These are phyloP conservation scores for Strongylocentrotus purpuratus DNA, from an alignment of 35 echinoderm and acorn worm species.

Conservation along the genomic window DNA sequence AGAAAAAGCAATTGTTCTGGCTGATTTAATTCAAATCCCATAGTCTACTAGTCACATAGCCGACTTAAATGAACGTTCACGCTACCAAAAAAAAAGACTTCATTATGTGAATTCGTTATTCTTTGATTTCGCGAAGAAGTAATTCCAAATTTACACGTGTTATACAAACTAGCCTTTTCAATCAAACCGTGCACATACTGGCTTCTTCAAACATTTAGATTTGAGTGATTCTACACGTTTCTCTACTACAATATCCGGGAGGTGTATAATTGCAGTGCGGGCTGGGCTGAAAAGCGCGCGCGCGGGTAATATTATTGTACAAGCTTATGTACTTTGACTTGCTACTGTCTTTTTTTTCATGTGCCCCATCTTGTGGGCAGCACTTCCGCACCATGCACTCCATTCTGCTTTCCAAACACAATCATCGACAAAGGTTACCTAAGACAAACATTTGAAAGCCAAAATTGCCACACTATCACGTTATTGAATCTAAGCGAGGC, in stretches of 20 bases:
- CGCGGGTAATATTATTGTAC: not conserved
- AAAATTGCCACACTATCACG: not conserved
- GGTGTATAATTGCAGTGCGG: not conserved
- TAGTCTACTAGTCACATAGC: not conserved
- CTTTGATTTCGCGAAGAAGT: not conserved
- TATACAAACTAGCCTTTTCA: slow-evolving; percentile 12
- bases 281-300: not conserved
- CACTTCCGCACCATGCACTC: not conserved
- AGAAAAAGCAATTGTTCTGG: not conserved
- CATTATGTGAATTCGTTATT: not conserved
- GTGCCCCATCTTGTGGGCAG: not conserved
- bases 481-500: not conserved
- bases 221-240: not conserved
- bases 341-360: not conserved
- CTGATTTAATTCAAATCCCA: not conserved
- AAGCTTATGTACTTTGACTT: not conserved
- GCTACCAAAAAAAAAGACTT: not conserved
- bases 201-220: not conserved
- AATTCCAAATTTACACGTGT: not conserved
- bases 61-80: not conserved
- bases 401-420: not conserved
- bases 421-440: slow-evolving; percentile 15
- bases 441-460: not conserved
- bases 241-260: not conserved
- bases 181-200: not conserved